Evolutionary conservation across 53 echinoderm and acorn worm species (phyloP), one percentile per base, ranked within the genome.

Genomic region (Paelopatides confundens): DNA sequence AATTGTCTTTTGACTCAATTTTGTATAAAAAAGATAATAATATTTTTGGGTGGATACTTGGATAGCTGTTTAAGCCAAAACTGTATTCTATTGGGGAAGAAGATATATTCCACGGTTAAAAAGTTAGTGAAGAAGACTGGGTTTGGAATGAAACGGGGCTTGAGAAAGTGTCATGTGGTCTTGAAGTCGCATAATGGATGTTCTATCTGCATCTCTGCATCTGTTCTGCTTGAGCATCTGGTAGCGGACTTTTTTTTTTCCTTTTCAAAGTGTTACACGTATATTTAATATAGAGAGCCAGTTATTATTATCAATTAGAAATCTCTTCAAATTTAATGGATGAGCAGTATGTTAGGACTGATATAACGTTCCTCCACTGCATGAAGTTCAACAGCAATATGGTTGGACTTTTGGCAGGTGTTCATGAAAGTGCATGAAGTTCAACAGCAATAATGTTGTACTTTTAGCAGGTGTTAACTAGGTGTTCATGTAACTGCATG

Each of bases 41-140:
- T 47, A 30, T 79, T 52, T 47, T 79, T 52, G 33, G 79, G 21
- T 79, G 52, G 50, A 79, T 79, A 28, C 52, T 74, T 31, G 50
- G 51, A 51, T 79, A 50, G 10, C 79, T 24, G 51, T 17, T 79
- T 13, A 52, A 78, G 52, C 52, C 79, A 52, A 52, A 79, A 79
- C 30, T 79, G 79, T 79, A 79, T 79, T 79, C 79, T 51, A 4
- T 31, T 33, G 3, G 18, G 28, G 31, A 51, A n/a, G n/a, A n/a
- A n/a, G n/a, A n/a, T n/a, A n/a, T n/a, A n/a, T n/a, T n/a, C n/a
- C n/a, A n/a, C n/a, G n/a, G n/a, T n/a, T n/a, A n/a, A n/a, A n/a
- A n/a, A n/a, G n/a, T n/a, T n/a, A n/a, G n/a, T n/a, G n/a, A 33
- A 15, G 51, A 32, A 26, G 53, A 48, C 49, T 40, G 6, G 36